Percentiles rank a stretch among this genome's conserved stretches.
Evolutionary conservation across 2,113 vertebrate genomes (phyloP).

Genomic region (Nyctereutes procyonoides): DNA sequence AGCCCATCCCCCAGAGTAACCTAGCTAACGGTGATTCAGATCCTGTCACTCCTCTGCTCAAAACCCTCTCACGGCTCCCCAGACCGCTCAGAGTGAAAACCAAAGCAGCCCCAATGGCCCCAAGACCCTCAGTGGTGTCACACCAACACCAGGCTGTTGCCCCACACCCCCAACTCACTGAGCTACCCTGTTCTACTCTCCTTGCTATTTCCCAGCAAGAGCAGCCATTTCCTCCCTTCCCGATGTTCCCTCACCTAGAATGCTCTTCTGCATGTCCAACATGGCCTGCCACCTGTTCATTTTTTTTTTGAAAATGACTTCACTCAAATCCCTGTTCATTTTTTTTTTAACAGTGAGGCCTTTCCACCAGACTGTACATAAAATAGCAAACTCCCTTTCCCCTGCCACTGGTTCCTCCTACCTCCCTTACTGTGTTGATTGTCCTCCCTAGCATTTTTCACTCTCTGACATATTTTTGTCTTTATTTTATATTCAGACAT

Average conservation of each 20-base stretch:
- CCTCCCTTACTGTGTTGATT: not conserved
- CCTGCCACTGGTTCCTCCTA: not conserved
- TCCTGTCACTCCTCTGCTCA: not conserved
- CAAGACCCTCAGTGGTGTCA: too few species aligned
- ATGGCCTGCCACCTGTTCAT: not conserved
- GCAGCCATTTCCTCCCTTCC: not conserved
- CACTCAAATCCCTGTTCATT: not conserved
- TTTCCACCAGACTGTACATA: not conserved
- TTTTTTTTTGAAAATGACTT: too few species aligned
- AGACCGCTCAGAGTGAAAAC: not conserved
- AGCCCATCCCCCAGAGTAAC: not conserved
- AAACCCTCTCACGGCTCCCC: not conserved
- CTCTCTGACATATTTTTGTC: not conserved
- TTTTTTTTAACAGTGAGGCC: not conserved
- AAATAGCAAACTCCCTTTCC: not conserved
- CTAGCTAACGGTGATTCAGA: not conserved
- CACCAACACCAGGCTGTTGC: not conserved
- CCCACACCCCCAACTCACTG: not conserved
- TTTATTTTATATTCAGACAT: not conserved
- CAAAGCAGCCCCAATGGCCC: not conserved
- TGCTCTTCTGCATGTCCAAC: not conserved
- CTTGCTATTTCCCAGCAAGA: not conserved
- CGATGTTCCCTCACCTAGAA: not conserved
- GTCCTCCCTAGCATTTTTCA: not conserved
- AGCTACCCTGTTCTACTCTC: not conserved